Evolutionary conservation across 2,113 vertebrate species (phyloP), one percentile per base, ranked within the genome.

Genomic region (Antennarius striatus): DNA sequence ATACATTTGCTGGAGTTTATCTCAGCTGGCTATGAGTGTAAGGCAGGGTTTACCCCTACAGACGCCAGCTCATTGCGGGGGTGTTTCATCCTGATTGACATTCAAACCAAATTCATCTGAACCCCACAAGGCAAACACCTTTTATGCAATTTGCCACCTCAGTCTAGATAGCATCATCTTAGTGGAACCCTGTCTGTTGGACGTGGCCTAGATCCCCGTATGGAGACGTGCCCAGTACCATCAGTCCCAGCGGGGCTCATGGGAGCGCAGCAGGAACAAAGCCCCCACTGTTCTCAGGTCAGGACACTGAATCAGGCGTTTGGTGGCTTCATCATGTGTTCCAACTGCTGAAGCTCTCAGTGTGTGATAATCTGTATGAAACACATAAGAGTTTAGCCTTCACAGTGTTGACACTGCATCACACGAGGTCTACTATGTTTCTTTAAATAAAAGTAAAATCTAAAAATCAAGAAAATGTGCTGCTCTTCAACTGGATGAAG

Each of bases 201-300:
- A 68, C 43, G 69, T 85, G 79, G 68, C 79, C 83, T 79, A 75
- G 71, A 65, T 64, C 36, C 32, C 57, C 67, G 80, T 74, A 81
- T 81, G 83, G 83, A 72, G 76, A 56, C 78, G 49, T 59, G 63
- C 73, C 74, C 75, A 75, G 71, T 81, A 81, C 64, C 58, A 45
- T 80, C 75, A 65, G 79, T 64, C 81, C 73, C 79, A 82, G 73
- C 64, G 72, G 67, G 79, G 87, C 86, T 76, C 79, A 79, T n/a
- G 63, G 63, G 74, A 80, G 79, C 71, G 36, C 16, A 73, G 63
- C 71, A 56, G 49, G 70, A 73, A 89, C 86, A 88, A 87, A 86
- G 87, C 66, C 57, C 45, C 64, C 80, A 73, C 74, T 88, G 88
- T 89, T 87, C 77, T 75, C 77, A 39, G 68, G 40, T 63, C 66